phyloP scores from a whole-genome alignment of 2,888 invertebrate genomes.

The Sesia bembeciformis region DNA sequence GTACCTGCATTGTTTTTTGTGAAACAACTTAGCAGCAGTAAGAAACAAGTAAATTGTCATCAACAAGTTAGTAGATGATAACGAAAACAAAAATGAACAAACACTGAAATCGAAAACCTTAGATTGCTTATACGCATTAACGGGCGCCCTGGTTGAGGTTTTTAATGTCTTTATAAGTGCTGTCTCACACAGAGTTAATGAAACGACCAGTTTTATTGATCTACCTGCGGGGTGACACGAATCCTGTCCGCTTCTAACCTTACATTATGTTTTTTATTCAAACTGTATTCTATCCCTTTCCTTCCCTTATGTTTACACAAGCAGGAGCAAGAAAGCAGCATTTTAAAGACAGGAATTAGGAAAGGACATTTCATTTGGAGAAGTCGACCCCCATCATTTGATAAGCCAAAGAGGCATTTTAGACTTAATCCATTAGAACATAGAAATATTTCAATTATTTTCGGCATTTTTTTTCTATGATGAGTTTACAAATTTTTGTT shows the following conservation, averaged over 20 bases:
- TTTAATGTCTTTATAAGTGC: constrained; percentile 74
- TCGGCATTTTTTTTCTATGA: neutral
- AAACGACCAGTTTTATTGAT: constrained; percentile 67
- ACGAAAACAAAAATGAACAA: constrained; percentile 22
- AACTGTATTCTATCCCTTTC: constrained; percentile 47
- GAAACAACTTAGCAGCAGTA: too few relatives aligned
- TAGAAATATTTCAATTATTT: constrained; percentile 43
- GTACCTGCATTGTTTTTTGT: too few relatives aligned
- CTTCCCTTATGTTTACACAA: constrained; percentile 5
- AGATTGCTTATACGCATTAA: constrained; percentile 27
- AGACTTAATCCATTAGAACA: constrained; percentile 58
- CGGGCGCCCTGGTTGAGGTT: constrained; percentile 35
- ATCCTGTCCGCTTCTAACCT: constrained; percentile 49
- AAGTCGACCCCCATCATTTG: constrained; percentile 62
- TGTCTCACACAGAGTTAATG: constrained; percentile 61
- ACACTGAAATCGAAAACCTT: constrained; percentile 16
- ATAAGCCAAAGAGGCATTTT: constrained; percentile 64
- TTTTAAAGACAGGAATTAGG: constrained; percentile 43
- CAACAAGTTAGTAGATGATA: constrained; percentile 18
- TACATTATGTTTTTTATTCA: constrained; percentile 61
- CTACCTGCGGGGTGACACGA: constrained; percentile 68
- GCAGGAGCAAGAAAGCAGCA: constrained; percentile 27
- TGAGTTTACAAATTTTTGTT: too few relatives aligned
- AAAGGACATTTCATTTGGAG: constrained; percentile 61
- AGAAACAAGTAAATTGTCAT: neutral